Conservation (phyloP, 1,140 invertebrate species). For the Lucilia cuprina region DNA sequence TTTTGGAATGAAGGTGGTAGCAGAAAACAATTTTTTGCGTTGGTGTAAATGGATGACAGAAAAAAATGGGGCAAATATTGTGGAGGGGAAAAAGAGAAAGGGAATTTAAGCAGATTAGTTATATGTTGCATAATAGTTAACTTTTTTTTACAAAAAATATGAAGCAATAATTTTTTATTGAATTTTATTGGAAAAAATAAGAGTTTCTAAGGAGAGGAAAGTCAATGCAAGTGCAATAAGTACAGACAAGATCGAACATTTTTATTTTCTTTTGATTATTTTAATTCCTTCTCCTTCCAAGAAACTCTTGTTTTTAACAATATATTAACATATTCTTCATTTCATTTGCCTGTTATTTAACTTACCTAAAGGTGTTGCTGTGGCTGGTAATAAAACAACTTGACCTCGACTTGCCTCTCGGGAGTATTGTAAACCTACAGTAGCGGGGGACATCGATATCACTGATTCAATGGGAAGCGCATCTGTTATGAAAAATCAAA, state of each 20-base stretch:
- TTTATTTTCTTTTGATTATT: too few relatives aligned
- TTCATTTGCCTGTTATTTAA: constrained; percentile 8
- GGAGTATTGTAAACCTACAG: constrained; percentile 79
- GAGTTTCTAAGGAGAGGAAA: neutral
- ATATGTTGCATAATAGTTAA: constrained; percentile 25
- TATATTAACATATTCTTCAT: neutral
- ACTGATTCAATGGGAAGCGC: constrained; percentile 74
- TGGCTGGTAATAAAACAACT: constrained; percentile 75
- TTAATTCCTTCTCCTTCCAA: neutral
- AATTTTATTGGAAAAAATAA: neutral
- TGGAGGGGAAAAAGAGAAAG: constrained; percentile 33
- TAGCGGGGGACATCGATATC: constrained; percentile 71
- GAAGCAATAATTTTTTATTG: neutral
- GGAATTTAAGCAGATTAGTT: constrained; percentile 40
- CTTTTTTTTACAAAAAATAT: neutral
- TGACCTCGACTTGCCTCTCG: constrained; percentile 83
- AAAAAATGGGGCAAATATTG: constrained; percentile 13
- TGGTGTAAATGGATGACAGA: constrained; percentile 12
- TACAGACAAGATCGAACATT: too few relatives aligned
- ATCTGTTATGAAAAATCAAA: constrained; percentile 50
- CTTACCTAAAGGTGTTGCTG: constrained; percentile 64
- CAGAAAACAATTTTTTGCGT: neutral
- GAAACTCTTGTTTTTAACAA: neutral
- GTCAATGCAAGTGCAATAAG: too few relatives aligned
- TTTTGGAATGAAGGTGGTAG: constrained; percentile 16